Evolutionary conservation across 2,888 invertebrate genomes (phyloP).

Genomic region (Odontocerum albicorne): DNA sequence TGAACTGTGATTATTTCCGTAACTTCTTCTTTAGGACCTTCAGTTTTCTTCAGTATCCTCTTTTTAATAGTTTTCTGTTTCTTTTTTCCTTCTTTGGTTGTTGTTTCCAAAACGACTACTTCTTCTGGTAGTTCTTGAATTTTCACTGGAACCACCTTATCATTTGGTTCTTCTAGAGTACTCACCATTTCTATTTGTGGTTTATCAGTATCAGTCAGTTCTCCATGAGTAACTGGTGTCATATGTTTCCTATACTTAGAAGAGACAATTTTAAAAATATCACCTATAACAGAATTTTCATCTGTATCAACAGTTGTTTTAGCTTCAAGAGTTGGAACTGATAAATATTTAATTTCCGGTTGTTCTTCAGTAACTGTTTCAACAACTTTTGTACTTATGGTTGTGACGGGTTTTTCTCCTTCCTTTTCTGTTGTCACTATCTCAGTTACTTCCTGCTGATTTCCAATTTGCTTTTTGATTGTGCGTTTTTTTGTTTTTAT

Average conservation of each 20-base stretch:
- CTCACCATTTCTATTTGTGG: constrained; percentile 42
- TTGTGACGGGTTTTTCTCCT: constrained; percentile 41
- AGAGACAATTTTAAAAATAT: no score
- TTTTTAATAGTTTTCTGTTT: constrained; percentile 44
- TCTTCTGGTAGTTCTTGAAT: constrained; percentile 34
- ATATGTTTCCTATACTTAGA: no score
- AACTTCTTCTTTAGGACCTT: constrained; percentile 40
- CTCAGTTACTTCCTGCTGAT: constrained; percentile 45
- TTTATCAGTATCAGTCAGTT: no score
- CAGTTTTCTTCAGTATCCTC: constrained; percentile 40
- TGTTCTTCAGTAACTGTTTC: constrained; percentile 35
- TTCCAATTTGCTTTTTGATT: constrained; percentile 44
- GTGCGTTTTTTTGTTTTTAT: constrained; percentile 46
- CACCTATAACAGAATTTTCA: no score
- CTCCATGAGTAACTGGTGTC: no score
- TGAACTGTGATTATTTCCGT: constrained; percentile 34
- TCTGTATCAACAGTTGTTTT: no score
- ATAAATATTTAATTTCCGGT: no score
- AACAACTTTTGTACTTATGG: no score
- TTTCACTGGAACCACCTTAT: background rate
- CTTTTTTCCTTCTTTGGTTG: constrained; percentile 1
- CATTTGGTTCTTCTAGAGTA: constrained; percentile 40
- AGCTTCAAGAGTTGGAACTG: no score
- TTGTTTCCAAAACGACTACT: constrained; percentile 29
- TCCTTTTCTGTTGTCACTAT: constrained; percentile 44